phyloP scores from a whole-genome alignment of 2,797 vertebrate genomes.

The Rhynchotus rufescens region DNA sequence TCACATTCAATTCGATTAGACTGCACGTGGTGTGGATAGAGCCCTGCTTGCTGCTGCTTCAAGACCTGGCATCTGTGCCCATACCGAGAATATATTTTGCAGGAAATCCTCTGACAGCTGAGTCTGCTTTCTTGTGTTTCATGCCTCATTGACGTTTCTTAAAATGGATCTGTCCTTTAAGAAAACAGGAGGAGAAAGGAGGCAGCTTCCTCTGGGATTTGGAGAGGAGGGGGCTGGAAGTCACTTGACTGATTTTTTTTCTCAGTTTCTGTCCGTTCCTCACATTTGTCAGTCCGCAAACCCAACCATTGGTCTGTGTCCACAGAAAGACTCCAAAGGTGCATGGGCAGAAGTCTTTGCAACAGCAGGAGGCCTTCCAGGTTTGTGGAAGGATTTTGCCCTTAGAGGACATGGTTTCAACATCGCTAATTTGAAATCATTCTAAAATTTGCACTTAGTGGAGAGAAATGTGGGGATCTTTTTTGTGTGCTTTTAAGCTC shows the following conservation, averaged over 20 bases:
- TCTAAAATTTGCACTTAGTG: neutral
- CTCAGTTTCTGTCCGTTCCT: neutral
- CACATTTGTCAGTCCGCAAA: neutral
- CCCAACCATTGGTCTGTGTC: neutral
- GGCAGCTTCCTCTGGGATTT: neutral
- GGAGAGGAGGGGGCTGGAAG: neutral
- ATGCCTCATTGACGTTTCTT: neutral
- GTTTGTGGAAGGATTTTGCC: neutral
- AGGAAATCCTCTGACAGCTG: constrained; percentile 26
- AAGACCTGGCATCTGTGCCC: neutral
- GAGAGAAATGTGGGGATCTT: neutral
- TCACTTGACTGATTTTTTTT: neutral
- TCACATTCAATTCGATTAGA: neutral
- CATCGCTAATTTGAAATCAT: neutral
- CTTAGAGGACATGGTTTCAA: neutral
- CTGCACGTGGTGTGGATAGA: neutral
- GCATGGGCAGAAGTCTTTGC: neutral
- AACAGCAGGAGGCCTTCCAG: neutral
- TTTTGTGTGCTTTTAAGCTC: neutral
- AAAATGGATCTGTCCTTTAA: constrained; percentile 30
- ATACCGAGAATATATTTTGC: neutral
- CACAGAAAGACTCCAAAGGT: neutral
- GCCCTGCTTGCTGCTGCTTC: neutral
- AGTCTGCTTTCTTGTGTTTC: neutral
- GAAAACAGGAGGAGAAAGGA: neutral